Conservation (phyloP, 2,113 vertebrate species). For the Actenoides hombroni region DNA sequence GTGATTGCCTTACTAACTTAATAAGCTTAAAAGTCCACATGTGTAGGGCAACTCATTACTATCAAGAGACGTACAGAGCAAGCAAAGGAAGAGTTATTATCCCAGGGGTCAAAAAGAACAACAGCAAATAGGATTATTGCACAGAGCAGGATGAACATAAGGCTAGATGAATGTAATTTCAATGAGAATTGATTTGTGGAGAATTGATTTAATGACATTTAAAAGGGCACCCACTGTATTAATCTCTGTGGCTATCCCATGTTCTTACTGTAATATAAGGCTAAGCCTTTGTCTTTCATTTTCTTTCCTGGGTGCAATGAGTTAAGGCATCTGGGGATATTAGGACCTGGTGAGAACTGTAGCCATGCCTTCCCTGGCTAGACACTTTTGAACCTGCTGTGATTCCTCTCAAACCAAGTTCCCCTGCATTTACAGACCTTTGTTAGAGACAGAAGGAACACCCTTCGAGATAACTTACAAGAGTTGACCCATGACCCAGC, state of each 20-base stretch:
- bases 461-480: background rate
- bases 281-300: background rate
- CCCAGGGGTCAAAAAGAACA: background rate
- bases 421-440: background rate
- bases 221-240: background rate
- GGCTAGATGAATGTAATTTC: background rate
- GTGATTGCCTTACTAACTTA: background rate
- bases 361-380: background rate
- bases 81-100: background rate
- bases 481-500: background rate
- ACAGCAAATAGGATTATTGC: background rate
- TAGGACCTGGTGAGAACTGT: background rate
- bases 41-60: background rate
- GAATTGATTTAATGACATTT: background rate
- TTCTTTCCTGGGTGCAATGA: background rate
- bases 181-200: background rate
- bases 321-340: background rate
- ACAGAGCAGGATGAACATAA: background rate
- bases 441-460: background rate
- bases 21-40: constrained; percentile 1
- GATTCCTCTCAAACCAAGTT: background rate
- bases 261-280: background rate
- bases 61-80: background rate
- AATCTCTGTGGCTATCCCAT: background rate
- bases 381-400: background rate